Conservation (phyloP, 2,797 vertebrate species). For the Hippoglossus hippoglossus region DNA sequence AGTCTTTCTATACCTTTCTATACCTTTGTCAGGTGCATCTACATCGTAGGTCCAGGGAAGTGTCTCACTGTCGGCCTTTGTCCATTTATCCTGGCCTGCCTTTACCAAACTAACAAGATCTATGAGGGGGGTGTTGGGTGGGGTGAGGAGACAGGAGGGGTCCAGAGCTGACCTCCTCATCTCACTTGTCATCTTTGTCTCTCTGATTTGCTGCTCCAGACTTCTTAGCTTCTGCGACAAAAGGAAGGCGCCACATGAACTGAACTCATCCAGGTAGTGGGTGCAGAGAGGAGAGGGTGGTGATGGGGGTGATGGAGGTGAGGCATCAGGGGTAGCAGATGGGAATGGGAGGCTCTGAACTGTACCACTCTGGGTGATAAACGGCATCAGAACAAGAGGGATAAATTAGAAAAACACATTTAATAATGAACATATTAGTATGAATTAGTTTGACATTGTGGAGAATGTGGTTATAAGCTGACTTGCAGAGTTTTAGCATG, state of each 20-base stretch:
- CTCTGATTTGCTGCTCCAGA: slow-evolving; percentile 74
- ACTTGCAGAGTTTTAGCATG: no score
- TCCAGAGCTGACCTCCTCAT: slow-evolving; percentile 57
- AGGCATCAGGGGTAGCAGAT: slow-evolving; percentile 10
- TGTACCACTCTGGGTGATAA: slow-evolving; percentile 23
- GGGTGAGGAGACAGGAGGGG: slow-evolving; percentile 78
- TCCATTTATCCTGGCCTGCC: slow-evolving; percentile 29
- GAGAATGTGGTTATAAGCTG: background rate
- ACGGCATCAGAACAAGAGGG: no score
- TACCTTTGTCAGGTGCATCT: slow-evolving; percentile 68
- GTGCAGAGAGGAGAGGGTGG: slow-evolving; percentile 29
- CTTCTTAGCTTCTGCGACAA: slow-evolving; percentile 75
- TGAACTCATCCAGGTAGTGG: slow-evolving; percentile 47
- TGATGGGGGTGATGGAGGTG: slow-evolving; percentile 35
- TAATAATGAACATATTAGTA: background rate
- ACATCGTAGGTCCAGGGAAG: slow-evolving; percentile 25
- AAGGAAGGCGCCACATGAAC: slow-evolving; percentile 58
- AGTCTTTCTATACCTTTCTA: background rate
- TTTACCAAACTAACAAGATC: slow-evolving; percentile 48
- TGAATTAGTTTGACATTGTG: background rate
- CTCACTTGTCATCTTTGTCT: slow-evolving; percentile 25
- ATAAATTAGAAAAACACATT: background rate
- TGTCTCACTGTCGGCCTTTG: slow-evolving; percentile 19
- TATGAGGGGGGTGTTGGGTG: slow-evolving; percentile 76
- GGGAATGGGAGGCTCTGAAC: background rate